Base-by-base conservation (phyloP, 2,797 vertebrate genomes). In the Danio choprae region DNA sequence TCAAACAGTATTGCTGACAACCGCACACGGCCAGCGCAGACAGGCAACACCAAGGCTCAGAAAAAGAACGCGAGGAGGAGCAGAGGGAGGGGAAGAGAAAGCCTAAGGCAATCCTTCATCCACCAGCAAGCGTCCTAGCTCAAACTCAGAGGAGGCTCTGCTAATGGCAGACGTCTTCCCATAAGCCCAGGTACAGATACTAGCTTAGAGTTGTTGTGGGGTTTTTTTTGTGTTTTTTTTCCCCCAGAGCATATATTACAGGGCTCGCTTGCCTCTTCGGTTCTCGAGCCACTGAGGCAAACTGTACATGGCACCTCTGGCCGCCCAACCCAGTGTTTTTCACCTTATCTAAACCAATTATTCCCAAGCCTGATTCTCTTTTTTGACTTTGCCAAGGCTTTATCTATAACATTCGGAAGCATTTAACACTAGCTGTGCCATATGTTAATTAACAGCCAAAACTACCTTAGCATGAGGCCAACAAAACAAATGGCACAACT, bases 1-100 rank as follows among this genome's bases (percentile, higher is more conserved):
- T 99, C 97, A 99, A 98, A 96, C 95, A 96, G 95, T 94, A 95
- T 95, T 94, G 95, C 95, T 95, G 94, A 96, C 93, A 96, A 94
- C 95, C 95, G 92, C 95, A 95, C 92, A 95, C 92, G 94, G 96
- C 95, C 93, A 95, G 94, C 94, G 95, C 96, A 96, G 96, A 97
- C 95, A 96, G 96, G 95, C 96, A 97, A 97, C 95, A 96, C 94
- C 94, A 94, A 95, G 94, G 95, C 95, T 96, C 92, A 93, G 91
- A 95, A 94, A 94, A 95, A 95, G 94, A 95, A 95, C 92, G 93
- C 91, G 75, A 87, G 75, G 65, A 83, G 77, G 51, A 84, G 77
- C 67, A 83, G 84, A 85, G 82, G 74, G 38, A 63, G 64, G 80
- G 81, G 82, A 59, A 65, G 71, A 65, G 92, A 92, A 92, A 95